phyloP scores from a whole-genome alignment of 2,113 vertebrate species.

The Phrynosoma blainvillii region DNA sequence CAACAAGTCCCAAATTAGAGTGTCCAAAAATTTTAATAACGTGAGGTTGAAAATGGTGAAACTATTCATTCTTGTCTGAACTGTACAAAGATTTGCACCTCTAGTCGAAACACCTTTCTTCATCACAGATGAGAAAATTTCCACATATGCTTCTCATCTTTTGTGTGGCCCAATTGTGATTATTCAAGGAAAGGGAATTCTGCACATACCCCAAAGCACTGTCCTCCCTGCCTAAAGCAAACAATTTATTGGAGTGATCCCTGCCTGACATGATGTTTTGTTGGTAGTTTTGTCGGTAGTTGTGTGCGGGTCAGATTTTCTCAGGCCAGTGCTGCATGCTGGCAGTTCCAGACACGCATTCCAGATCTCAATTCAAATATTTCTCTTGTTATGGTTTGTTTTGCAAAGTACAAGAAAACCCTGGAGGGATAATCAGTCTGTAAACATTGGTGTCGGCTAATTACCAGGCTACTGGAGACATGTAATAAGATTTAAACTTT shows the following conservation, averaged over 20 bases:
- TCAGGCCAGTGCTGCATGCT: neutral
- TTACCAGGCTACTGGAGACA: constrained; percentile 73
- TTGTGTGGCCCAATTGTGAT: neutral
- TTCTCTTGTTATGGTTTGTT: constrained; percentile 68
- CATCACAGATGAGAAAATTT: too few species aligned
- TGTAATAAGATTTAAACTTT: constrained; percentile 61
- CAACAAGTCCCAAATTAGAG: too few species aligned
- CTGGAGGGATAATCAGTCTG: constrained; percentile 67
- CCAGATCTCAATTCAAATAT: constrained; percentile 69
- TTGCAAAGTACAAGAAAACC: constrained; percentile 71
- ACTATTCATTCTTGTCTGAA: too few species aligned
- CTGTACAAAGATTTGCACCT: too few species aligned
- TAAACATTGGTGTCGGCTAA: constrained; percentile 65
- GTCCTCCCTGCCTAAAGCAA: neutral
- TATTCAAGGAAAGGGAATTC: neutral
- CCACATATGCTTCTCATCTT: too few species aligned
- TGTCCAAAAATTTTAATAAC: too few species aligned
- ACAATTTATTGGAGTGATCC: neutral
- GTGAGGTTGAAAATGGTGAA: too few species aligned
- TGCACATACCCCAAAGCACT: neutral
- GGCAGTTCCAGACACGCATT: constrained; percentile 53
- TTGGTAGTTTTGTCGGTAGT: fast-evolving
- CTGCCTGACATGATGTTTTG: too few species aligned
- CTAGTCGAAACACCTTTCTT: too few species aligned
- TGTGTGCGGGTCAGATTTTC: neutral